Conservation (phyloP, 2,888 invertebrate genomes). For the Hyposoter dolosus region DNA sequence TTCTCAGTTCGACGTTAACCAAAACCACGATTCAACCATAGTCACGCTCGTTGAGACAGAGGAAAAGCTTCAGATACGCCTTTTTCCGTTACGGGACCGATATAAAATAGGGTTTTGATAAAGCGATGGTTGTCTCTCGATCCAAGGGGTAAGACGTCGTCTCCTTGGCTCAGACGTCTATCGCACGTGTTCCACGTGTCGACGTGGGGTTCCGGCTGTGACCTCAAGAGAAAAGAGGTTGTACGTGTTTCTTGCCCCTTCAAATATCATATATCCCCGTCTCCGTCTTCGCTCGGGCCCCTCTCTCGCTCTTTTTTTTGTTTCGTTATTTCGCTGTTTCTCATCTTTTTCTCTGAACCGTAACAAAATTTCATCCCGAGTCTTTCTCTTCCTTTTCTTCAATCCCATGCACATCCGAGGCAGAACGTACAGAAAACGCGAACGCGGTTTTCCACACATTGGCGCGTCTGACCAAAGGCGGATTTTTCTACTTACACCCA, state of each 20-base stretch:
- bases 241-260: constrained; percentile 58
- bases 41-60: not conserved
- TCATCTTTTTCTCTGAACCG: not conserved
- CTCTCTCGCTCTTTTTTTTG: not conserved
- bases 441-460: constrained; percentile 42
- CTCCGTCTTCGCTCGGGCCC: constrained; percentile 8
- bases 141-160: constrained; percentile 51
- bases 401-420: not conserved
- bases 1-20: constrained; percentile 32
- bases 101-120: constrained; percentile 77
- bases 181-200: constrained; percentile 77
- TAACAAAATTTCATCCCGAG: not conserved
- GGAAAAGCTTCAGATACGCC: constrained; percentile 10
- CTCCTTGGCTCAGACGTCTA: constrained; percentile 74
- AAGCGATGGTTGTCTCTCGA: constrained; percentile 72
- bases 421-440: constrained; percentile 37
- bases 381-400: not conserved
- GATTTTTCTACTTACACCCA: constrained; percentile 43
- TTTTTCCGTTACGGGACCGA: constrained; percentile 64
- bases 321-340: not conserved
- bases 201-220: constrained; percentile 60
- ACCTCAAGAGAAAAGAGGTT: constrained; percentile 50
- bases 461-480: constrained; percentile 56
- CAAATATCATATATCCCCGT: not conserved
- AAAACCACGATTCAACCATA: constrained; percentile 14